These are phyloP conservation scores for Oceanodroma leucorhoa DNA, from an alignment of 2,797 vertebrate genomes.

Conservation along the genomic window DNA sequence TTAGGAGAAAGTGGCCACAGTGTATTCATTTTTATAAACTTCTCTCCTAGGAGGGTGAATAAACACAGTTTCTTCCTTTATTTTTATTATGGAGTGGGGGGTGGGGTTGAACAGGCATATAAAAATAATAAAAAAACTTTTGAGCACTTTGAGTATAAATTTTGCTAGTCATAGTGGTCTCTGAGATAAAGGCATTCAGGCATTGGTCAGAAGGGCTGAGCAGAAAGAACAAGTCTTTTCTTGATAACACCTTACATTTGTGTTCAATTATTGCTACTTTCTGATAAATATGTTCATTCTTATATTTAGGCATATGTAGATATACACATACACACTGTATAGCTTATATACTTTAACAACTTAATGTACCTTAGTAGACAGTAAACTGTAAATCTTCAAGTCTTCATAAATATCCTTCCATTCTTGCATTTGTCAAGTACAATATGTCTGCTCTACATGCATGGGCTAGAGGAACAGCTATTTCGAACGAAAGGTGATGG, in stretches of 20 bases:
- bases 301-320: neutral
- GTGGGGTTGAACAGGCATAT: neutral
- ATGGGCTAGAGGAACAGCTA: neutral
- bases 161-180: neutral
- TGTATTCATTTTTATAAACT: neutral
- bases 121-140: neutral
- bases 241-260: neutral
- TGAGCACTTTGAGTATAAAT: neutral
- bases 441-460: neutral
- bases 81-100: neutral
- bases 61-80: neutral
- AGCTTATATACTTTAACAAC: neutral
- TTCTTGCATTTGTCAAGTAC: neutral
- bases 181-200: neutral
- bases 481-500: neutral
- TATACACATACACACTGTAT: neutral
- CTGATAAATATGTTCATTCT: neutral
- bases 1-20: neutral
- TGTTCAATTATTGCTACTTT: neutral
- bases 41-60: neutral
- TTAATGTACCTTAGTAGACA: neutral
- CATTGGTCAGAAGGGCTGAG: neutral
- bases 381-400: neutral
- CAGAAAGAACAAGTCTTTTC: neutral
- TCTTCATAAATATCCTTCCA: neutral